A percentile compares a stretch with the other conserved stretches of the same genome.
phyloP scores from a whole-genome alignment of 2,888 invertebrate genomes.

The Drosophila phalerata region DNA sequence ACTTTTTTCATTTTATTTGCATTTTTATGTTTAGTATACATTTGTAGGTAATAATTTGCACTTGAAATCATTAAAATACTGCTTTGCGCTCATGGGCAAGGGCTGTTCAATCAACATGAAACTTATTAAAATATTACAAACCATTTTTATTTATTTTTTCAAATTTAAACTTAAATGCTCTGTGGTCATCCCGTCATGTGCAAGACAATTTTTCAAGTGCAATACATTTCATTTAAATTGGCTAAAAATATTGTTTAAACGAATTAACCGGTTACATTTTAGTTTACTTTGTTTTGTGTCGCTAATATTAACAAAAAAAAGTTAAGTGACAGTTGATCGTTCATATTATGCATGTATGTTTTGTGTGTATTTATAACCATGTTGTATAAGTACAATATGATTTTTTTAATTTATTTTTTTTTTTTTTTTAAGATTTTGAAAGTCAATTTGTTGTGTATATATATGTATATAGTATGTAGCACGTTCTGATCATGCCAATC shows the following conservation, averaged over 20 bases:
- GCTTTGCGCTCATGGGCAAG: slow-evolving; percentile 25
- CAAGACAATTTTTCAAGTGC: slow-evolving; percentile 47
- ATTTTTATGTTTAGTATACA: slow-evolving; percentile 50
- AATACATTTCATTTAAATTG: slow-evolving; percentile 52
- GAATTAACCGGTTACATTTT: background rate
- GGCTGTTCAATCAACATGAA: slow-evolving; percentile 31
- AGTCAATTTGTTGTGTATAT: slow-evolving; percentile 36
- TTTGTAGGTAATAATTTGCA: slow-evolving; percentile 48
- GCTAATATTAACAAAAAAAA: slow-evolving; percentile 11
- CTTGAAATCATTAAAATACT: slow-evolving; percentile 51
- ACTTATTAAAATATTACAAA: slow-evolving; percentile 4
- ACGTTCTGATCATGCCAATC: slow-evolving; percentile 34
- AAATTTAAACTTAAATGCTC: slow-evolving; percentile 40
- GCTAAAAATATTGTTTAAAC: slow-evolving; percentile 49
- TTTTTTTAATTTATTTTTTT: slow-evolving; percentile 3
- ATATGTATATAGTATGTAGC: slow-evolving; percentile 28
- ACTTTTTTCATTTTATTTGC: slow-evolving; percentile 45
- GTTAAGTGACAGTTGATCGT: slow-evolving; percentile 8
- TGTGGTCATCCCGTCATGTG: slow-evolving; percentile 7
- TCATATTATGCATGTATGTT: slow-evolving; percentile 15
- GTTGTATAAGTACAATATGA: too few relatives aligned
- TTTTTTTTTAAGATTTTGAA: slow-evolving; percentile 25
- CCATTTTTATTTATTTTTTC: slow-evolving; percentile 1
- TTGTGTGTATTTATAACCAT: slow-evolving; percentile 1
- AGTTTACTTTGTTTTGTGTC: background rate